Evolutionary conservation across 2,797 vertebrate species (phyloP).

Genomic region (Accipiter badius): DNA sequence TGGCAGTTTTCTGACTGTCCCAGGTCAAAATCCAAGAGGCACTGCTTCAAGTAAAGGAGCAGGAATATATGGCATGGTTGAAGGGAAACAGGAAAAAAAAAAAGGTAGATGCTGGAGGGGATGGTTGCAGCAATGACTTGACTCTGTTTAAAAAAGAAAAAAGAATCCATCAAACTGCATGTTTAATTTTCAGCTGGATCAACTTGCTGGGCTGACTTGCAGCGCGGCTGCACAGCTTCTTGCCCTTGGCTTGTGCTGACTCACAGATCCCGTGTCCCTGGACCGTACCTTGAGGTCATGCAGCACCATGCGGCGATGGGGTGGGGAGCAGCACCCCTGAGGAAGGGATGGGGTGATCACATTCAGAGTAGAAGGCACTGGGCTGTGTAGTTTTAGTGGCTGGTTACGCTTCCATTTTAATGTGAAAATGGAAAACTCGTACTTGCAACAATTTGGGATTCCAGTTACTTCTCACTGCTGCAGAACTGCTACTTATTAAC

Average conservation of each 20-base stretch:
- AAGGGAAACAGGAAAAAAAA: background rate
- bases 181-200: background rate
- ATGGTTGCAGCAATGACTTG: background rate
- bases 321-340: background rate
- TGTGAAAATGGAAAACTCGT: background rate
- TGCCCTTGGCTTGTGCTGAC: background rate
- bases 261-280: background rate
- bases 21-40: background rate
- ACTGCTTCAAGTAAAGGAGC: background rate
- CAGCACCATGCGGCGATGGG: background rate
- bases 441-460: background rate
- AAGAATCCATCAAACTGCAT: background rate
- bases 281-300: background rate
- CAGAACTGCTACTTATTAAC: background rate
- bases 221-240: background rate
- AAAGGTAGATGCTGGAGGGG: background rate
- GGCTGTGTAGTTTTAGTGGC: fast-evolving
- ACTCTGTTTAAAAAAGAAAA: background rate
- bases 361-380: fast-evolving
- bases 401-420: background rate
- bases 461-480: background rate
- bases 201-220: background rate
- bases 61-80: background rate
- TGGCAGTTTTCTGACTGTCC: background rate
- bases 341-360: fast-evolving